phyloP scores from a whole-genome alignment of 2,113 vertebrate species.

The Oreotrochilus melanogaster region DNA sequence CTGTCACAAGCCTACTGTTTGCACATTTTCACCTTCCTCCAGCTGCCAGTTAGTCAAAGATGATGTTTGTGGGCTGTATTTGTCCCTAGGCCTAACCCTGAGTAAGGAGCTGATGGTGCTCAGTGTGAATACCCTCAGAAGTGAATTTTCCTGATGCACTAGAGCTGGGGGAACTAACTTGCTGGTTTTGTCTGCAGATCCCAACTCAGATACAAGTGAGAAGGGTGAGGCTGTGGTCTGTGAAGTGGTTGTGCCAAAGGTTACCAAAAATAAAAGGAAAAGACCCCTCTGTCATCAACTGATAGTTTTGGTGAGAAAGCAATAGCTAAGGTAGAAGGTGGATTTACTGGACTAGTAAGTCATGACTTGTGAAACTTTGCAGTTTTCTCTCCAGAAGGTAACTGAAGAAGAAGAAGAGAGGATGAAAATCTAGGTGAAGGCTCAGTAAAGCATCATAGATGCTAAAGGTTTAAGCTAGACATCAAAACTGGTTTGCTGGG shows the following conservation, averaged over 20 bases:
- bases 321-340: not conserved
- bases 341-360: not conserved
- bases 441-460: not conserved
- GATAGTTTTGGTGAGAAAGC: not conserved
- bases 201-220: not conserved
- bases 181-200: not conserved
- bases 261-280: not conserved
- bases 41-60: not conserved
- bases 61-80: not conserved
- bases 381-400: not conserved
- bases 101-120: not conserved
- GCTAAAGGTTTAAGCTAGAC: not conserved
- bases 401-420: not conserved
- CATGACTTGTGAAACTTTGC: not conserved
- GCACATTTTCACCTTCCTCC: not conserved
- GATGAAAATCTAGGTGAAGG: not conserved
- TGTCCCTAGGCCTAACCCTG: not conserved
- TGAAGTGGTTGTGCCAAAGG: not conserved
- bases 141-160: not conserved
- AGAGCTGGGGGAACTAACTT: not conserved
- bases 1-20: not conserved
- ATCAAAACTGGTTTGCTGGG: not conserved
- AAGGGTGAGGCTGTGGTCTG: not conserved
- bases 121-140: not conserved
- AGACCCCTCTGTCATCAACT: not conserved